phyloP scores from a whole-genome alignment of 2,113 vertebrate species.

The Athene noctua region DNA sequence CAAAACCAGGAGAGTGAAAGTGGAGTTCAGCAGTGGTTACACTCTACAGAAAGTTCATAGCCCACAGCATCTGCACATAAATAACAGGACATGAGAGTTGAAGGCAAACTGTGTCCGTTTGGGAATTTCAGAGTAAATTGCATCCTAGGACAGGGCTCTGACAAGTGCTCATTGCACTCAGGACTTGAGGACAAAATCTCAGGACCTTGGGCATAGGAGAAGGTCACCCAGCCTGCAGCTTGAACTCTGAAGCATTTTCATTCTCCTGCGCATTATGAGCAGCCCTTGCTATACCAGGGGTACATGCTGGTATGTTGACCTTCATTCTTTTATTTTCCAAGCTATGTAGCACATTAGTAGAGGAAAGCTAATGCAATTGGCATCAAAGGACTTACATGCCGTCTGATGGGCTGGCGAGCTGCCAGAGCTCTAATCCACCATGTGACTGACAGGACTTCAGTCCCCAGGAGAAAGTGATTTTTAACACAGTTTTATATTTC shows the following conservation, averaged over 20 bases:
- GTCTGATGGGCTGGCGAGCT: conserved; percentile 42
- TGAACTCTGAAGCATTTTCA: conserved; percentile 1
- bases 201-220: neutral
- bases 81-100: neutral
- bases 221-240: conserved; percentile 44
- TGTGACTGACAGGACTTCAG: conserved; percentile 55
- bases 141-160: conserved; percentile 27
- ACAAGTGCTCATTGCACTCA: neutral
- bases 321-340: conserved; percentile 70
- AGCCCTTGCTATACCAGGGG: conserved; percentile 22
- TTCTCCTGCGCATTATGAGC: conserved; percentile 53
- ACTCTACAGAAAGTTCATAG: neutral
- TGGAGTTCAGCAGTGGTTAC: neutral
- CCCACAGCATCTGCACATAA: conserved; percentile 37
- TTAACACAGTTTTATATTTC: conserved; percentile 54
- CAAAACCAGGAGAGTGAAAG: neutral
- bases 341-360: conserved; percentile 62
- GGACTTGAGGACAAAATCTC: conserved; percentile 38
- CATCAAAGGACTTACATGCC: conserved; percentile 67
- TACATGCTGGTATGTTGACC: conserved; percentile 54
- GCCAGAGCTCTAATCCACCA: conserved; percentile 63
- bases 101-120: conserved; percentile 35
- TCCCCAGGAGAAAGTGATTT: conserved; percentile 48
- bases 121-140: conserved; percentile 59
- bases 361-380: conserved; percentile 66